Conservation (phyloP, 2,888 invertebrate genomes). For the Incurvaria masculella region DNA sequence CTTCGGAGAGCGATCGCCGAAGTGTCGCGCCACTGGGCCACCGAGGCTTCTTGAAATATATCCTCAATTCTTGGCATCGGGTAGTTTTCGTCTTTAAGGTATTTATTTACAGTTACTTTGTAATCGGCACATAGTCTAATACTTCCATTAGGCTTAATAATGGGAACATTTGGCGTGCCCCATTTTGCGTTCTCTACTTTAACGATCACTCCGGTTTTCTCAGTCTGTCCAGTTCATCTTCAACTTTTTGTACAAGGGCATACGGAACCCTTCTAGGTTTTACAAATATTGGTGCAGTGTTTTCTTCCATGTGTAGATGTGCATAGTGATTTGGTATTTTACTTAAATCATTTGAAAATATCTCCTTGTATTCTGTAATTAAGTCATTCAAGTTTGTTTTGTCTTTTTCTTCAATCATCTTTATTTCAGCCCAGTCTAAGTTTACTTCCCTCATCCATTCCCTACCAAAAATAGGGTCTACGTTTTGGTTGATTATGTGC, state of each 20-base stretch:
- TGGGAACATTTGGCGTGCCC: constrained; percentile 12
- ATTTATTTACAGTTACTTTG: constrained; percentile 10
- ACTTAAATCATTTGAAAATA: background rate
- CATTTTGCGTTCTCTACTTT: constrained; percentile 14
- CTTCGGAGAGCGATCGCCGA: too few species aligned
- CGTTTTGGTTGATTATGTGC: constrained; percentile 3
- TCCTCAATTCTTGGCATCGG: constrained; percentile 13
- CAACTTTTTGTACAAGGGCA: constrained; percentile 9
- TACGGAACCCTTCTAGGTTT: constrained; percentile 6
- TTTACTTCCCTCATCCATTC: constrained; percentile 11
- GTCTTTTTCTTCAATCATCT: too few species aligned
- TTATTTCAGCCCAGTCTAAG: background rate
- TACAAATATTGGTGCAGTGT: constrained; percentile 5
- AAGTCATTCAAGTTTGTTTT: too few species aligned
- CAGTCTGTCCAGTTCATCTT: constrained; percentile 12
- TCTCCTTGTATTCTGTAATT: too few species aligned
- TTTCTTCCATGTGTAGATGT: constrained; percentile 7
- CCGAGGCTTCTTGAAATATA: too few species aligned
- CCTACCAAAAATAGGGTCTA: constrained; percentile 8
- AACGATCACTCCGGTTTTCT: constrained; percentile 10
- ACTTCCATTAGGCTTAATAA: constrained; percentile 9
- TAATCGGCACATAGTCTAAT: constrained; percentile 13
- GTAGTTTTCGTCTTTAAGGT: constrained; percentile 8
- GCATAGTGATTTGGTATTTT: constrained; percentile 8
- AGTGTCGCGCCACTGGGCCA: too few species aligned